Conservation (phyloP, 2,113 vertebrate species). For the Campylomormyrus numenius region DNA sequence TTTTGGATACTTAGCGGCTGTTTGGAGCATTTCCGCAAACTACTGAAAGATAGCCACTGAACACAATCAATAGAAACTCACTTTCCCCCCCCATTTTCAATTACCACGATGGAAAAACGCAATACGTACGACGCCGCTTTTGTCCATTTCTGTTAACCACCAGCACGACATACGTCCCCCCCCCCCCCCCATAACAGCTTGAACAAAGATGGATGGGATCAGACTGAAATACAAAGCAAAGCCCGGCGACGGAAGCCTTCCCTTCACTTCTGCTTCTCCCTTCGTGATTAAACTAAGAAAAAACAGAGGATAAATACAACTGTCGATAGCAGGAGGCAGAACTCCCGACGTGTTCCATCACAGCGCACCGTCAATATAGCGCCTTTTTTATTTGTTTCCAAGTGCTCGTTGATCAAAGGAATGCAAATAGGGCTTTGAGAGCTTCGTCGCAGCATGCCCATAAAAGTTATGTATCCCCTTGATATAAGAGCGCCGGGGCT, state of each 20-base stretch:
- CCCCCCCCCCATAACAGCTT: neutral
- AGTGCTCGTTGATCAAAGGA: neutral
- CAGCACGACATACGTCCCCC: neutral
- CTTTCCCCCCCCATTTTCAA: neutral
- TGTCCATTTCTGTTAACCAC: neutral
- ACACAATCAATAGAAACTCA: neutral
- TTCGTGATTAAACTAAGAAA: neutral
- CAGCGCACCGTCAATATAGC: neutral
- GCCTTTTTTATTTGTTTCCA: neutral
- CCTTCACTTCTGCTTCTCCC: neutral
- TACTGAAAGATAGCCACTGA: neutral
- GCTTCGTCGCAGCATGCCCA: neutral
- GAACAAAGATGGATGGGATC: neutral
- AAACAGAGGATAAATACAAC: neutral
- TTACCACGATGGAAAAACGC: neutral
- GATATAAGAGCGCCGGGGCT: slow-evolving; percentile 65
- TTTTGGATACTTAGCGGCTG: neutral
- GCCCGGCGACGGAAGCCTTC: neutral
- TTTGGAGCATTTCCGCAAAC: neutral
- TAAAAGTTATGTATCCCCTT: slow-evolving; percentile 38
- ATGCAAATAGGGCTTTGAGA: slow-evolving; percentile 15
- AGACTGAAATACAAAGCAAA: neutral
- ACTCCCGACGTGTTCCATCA: neutral
- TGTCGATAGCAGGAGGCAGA: neutral
- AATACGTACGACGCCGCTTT: neutral